Conservation (phyloP, 2,797 vertebrate species). For the Danio jaintianensis region DNA sequence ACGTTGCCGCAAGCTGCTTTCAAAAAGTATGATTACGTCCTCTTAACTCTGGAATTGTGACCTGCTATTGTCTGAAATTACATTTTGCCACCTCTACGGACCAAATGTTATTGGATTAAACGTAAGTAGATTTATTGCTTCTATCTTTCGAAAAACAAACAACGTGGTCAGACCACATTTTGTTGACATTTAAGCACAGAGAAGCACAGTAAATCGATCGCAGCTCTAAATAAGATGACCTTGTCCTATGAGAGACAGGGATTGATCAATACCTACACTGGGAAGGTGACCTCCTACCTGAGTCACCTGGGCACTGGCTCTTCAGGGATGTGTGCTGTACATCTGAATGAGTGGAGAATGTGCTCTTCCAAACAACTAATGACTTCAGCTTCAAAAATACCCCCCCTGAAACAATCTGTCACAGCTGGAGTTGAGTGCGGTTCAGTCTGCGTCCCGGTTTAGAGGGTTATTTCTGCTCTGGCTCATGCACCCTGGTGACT, state of each 20-base stretch:
- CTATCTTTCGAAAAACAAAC: slow-evolving; percentile 25
- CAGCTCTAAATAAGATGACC: slow-evolving; percentile 42
- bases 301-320: slow-evolving; percentile 49
- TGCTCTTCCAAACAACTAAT: slow-evolving; percentile 54
- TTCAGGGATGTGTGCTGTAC: slow-evolving; percentile 48
- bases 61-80: slow-evolving; percentile 23
- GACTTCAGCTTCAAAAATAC: slow-evolving; percentile 58
- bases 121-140: slow-evolving; percentile 2
- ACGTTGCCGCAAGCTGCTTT: slow-evolving; percentile 5
- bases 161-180: not conserved
- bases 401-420: slow-evolving; percentile 51
- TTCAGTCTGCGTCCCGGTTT: slow-evolving; percentile 56
- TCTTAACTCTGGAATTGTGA: slow-evolving; percentile 34
- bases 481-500: slow-evolving; percentile 41
- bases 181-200: slow-evolving; percentile 19
- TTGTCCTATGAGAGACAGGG: slow-evolving; percentile 41
- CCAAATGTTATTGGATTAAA: slow-evolving; percentile 26
- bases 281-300: slow-evolving; percentile 55
- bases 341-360: slow-evolving; percentile 47
- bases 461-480: slow-evolving; percentile 52
- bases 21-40: slow-evolving; percentile 20
- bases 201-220: slow-evolving; percentile 35
- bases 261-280: slow-evolving; percentile 57
- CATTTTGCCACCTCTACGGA: not conserved
- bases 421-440: slow-evolving; percentile 46